These are phyloP conservation scores for Entomyzon cyanotis DNA, from an alignment of 2,113 vertebrate genomes.

Conservation along the genomic window DNA sequence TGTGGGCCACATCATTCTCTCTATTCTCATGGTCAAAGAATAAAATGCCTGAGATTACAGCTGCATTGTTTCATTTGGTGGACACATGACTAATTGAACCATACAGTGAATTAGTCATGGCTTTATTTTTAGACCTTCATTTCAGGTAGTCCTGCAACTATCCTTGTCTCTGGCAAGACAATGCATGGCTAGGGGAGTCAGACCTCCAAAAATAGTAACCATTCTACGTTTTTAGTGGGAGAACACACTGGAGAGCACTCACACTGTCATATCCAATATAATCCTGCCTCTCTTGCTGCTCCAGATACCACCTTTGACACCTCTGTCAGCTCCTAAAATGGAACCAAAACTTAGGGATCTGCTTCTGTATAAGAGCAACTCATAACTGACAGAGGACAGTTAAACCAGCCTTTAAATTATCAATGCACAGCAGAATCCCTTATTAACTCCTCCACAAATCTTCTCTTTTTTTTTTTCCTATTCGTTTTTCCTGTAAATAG, in stretches of 20 bases:
- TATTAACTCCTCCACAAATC: not conserved
- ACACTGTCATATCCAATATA: not conserved
- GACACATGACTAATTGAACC: not conserved
- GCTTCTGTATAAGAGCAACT: not conserved
- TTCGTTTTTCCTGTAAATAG: not conserved
- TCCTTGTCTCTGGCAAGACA: not conserved
- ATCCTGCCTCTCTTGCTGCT: not conserved
- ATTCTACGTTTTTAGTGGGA: not conserved
- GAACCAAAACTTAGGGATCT: not conserved
- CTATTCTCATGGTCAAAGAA: slow-evolving; percentile 3
- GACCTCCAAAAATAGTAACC: slow-evolving; percentile 21
- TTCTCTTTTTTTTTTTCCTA: not conserved
- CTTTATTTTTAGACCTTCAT: slow-evolving; percentile 35
- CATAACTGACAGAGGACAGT: not conserved
- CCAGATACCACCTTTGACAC: not conserved
- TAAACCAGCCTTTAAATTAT: not conserved
- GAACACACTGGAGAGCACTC: not conserved
- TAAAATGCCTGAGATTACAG: slow-evolving; percentile 12
- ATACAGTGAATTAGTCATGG: slow-evolving; percentile 15
- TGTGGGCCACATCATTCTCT: not conserved
- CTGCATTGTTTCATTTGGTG: slow-evolving; percentile 1
- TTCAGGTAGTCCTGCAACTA: slow-evolving; percentile 22
- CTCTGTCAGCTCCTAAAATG: slow-evolving; percentile 2
- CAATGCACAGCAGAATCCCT: not conserved
- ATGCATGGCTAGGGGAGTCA: not conserved